A percentile compares a stretch with the other conserved stretches of the same genome.
Evolutionary conservation across 2,113 vertebrate genomes (phyloP).

Genomic region (Hymenochirus boettgeri): DNA sequence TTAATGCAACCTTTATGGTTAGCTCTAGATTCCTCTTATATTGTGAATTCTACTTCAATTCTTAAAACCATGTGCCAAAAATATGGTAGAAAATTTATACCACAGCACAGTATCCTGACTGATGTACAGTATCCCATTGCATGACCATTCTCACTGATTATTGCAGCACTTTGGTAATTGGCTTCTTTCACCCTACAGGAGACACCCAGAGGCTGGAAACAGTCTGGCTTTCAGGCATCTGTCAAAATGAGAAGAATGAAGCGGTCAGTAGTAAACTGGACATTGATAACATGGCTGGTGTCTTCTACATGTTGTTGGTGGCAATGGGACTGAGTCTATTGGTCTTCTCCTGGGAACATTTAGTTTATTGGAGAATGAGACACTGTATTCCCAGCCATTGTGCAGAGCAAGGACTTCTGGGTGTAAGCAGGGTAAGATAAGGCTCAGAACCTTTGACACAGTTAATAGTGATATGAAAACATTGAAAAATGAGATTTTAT

Average conservation of each 20-base stretch:
- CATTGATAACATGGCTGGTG: constrained; percentile 97
- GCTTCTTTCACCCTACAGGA: constrained; percentile 56
- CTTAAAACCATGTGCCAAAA: no score
- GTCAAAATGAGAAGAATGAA: constrained; percentile 96
- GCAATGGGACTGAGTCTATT: constrained; percentile 95
- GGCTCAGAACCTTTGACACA: no score
- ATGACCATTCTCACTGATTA: no score
- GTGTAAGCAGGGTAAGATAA: constrained; percentile 84
- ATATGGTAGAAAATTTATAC: no score
- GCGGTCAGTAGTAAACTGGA: constrained; percentile 98
- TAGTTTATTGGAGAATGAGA: constrained; percentile 92
- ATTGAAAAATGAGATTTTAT: no score
- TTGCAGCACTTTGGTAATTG: not conserved
- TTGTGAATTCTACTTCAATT: no score
- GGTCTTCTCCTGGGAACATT: constrained; percentile 94
- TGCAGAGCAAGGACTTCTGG: constrained; percentile 83
- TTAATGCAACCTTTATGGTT: no score
- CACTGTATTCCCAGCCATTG: constrained; percentile 79
- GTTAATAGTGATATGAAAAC: not conserved
- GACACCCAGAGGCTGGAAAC: constrained; percentile 96
- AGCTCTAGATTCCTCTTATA: no score
- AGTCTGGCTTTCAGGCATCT: constrained; percentile 95
- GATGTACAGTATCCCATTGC: no score
- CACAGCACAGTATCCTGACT: no score
- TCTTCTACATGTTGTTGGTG: constrained; percentile 98